Evolutionary conservation across 2,888 invertebrate genomes (phyloP), one percentile per base, ranked within the genome.

Genomic region (Eristalinus aeneus): DNA sequence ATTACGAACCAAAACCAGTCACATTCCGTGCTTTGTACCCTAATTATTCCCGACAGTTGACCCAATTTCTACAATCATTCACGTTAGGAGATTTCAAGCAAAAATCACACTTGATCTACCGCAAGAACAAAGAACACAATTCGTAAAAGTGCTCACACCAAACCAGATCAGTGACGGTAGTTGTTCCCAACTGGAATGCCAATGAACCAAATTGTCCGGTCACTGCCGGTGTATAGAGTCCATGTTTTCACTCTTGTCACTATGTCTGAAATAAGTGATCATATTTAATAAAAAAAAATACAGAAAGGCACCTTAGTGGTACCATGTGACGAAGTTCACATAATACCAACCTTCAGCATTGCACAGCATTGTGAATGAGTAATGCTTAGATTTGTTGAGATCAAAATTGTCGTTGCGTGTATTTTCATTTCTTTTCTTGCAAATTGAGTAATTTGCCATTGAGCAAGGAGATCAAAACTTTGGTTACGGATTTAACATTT

Each of bases 11-110:
- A 22, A 78, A 65, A 20, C 22, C 46, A 58, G 23, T 84, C 74
- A 46, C 74, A 65, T 79, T 78, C 71, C 79, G 79, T 84, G 83
- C 74, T 53, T 56, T 69, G 79, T 67, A 82, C 54, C 23, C 74
- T 60, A 77, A 82, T 77, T 60, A 61, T 31, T 39, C 16, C 5
- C 39, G 78, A 69, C 74, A 74, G 53, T 71, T 20, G 79, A 84
- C 79, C 79, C 64, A 77, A 64, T 56, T 77, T 56, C 56, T 9
- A 46, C 22, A 58, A 54, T 31, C 60, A 68, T 58, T 69, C 27
- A 20, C 68, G 65, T 75, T 68, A 10, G 56, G 9, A 69, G 67
- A 63, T 53, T 31, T 39, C 36, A 69, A 27, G 61, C 56, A 34
- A 68, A 16, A 61, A 22, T 16, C 34, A 76, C 60, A 76, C 76